These are phyloP conservation scores for Eutrigla gurnardus DNA, from an alignment of 2,797 vertebrate genomes.

Conservation along the genomic window DNA sequence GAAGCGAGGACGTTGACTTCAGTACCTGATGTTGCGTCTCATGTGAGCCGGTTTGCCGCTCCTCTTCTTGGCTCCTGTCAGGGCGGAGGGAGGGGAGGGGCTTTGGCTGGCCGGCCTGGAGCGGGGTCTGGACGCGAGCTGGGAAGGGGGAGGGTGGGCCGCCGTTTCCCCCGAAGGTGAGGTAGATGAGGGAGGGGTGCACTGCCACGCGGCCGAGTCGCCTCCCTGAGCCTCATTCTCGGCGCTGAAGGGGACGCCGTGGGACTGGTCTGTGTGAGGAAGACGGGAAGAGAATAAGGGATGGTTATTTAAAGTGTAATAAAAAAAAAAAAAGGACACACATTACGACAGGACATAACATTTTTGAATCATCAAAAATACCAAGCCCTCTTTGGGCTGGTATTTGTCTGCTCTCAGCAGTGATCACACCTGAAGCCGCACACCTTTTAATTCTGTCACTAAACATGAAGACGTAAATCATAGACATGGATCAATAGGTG, in stretches of 20 bases:
- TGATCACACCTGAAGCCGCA: background rate
- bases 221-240: constrained; percentile 86
- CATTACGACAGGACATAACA: background rate
- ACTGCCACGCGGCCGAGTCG: constrained; percentile 87
- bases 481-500: background rate
- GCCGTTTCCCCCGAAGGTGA: constrained; percentile 89
- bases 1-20: too few species aligned
- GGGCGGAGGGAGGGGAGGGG: constrained; percentile 71
- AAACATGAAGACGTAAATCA: background rate
- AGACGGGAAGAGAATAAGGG: background rate
- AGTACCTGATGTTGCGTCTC: constrained; percentile 96
- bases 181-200: constrained; percentile 88
- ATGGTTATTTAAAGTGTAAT: background rate
- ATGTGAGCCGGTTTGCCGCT: constrained; percentile 91
- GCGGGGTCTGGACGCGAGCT: constrained; percentile 56
- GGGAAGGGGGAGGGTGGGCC: constrained; percentile 51
- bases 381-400: too few species aligned
- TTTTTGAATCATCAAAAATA: background rate
- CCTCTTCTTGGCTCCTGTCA: constrained; percentile 88
- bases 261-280: constrained; percentile 86
- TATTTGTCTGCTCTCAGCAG: too few species aligned
- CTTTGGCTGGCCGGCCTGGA: constrained; percentile 86
- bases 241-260: constrained; percentile 84
- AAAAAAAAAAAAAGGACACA: background rate
- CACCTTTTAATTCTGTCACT: background rate